Evolutionary conservation across 2,888 invertebrate genomes (phyloP).

Genomic region (Atethmia centrago): DNA sequence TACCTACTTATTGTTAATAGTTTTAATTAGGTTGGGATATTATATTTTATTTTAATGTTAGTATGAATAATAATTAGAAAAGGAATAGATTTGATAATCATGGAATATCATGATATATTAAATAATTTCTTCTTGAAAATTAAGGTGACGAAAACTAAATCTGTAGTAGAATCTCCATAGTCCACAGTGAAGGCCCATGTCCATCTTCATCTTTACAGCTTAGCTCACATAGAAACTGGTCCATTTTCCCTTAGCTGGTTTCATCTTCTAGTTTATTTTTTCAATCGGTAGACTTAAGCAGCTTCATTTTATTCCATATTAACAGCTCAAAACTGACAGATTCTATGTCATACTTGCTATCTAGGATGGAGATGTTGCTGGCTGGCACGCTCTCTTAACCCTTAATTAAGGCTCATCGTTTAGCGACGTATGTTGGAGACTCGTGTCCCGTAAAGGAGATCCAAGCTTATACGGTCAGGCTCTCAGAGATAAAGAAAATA

Average conservation of each 20-base stretch:
- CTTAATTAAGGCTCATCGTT: constrained; percentile 13
- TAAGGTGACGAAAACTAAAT: not conserved
- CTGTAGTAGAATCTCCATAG: not conserved
- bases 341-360: not conserved
- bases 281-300: too few species aligned
- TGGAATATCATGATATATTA: not conserved
- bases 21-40: too few species aligned
- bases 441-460: constrained; percentile 36
- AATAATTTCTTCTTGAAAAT: not conserved
- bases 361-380: constrained; percentile 1
- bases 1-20: too few species aligned
- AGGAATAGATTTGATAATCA: not conserved
- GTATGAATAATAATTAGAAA: too few species aligned
- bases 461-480: constrained; percentile 20
- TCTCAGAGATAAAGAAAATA: constrained; percentile 35
- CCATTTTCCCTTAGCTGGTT: not conserved
- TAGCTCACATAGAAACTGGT: not conserved
- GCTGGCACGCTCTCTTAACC: constrained; percentile 3
- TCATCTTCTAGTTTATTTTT: not conserved
- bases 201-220: not conserved
- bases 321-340: not conserved
- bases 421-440: constrained; percentile 7
- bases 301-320: not conserved
- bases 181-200: not conserved
- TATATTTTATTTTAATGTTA: too few species aligned